Evolutionary conservation across 2,113 vertebrate species (phyloP).

Genomic region (Myiagra hebetior): DNA sequence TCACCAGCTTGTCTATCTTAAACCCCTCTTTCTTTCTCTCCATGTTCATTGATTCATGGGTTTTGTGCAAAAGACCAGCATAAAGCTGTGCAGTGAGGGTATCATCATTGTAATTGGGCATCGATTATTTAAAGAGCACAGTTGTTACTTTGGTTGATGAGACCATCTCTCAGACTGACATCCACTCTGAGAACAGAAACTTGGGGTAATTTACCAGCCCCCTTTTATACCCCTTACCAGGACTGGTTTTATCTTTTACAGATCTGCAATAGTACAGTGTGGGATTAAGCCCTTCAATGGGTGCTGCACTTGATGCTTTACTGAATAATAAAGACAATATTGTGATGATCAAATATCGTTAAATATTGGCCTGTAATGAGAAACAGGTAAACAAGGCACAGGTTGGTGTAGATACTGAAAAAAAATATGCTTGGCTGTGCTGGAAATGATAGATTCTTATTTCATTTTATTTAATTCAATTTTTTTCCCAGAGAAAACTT

Average conservation of each 20-base stretch:
- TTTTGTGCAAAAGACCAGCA: neutral
- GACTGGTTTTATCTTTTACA: neutral
- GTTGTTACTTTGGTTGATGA: slow-evolving; percentile 42
- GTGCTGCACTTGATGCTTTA: neutral
- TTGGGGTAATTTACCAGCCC: slow-evolving; percentile 1
- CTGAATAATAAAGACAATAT: neutral
- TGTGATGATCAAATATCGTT: neutral
- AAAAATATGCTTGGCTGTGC: neutral
- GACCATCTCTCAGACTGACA: slow-evolving; percentile 27
- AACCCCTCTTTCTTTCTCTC: neutral
- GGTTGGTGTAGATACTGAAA: neutral
- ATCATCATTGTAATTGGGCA: slow-evolving; percentile 36
- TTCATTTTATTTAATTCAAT: neutral
- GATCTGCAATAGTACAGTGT: neutral
- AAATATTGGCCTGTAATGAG: neutral
- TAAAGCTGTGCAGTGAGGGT: neutral
- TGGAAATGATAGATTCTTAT: neutral
- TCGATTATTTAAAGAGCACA: slow-evolving; percentile 44
- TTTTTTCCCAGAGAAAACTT: neutral
- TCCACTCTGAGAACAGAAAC: neutral
- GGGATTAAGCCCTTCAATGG: neutral
- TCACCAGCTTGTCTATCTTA: neutral
- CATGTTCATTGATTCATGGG: neutral
- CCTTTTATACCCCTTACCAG: neutral
- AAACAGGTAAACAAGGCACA: neutral